Base-by-base conservation (phyloP, 1,140 invertebrate genomes). In the Oedothorax gibbosus region DNA sequence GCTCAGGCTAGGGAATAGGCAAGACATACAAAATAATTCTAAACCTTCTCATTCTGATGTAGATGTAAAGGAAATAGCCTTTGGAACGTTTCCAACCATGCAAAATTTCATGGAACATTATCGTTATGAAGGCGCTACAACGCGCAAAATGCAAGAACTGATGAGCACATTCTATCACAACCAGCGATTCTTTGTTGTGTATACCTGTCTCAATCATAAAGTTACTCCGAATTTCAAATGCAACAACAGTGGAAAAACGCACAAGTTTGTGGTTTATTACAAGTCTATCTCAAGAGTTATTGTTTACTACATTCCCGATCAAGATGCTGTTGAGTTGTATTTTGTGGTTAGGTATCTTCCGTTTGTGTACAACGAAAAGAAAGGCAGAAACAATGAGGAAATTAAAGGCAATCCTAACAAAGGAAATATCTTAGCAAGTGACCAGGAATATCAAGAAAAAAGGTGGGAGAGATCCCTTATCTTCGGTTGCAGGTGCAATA, bases 391-490 rank as follows among this genome's bases (percentile, higher is more conserved):
- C n/a, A 20, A 71, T 18, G 50, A 50, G 64, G 56, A 85, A 60
- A 71, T 20, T 57, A 21, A 78, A 57, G 35, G 15, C 7, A 35
- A 35, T 35, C n/a, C 49, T n/a, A 35, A 68, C 18, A 64, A 20
- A 57, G 20, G 5, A 12, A 7, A 21, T 21, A 56, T 56, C 53
- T 71, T 85, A 62, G 73, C 83, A 20, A 69, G 64, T 60, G 73
- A 78, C n/a, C 83, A 85, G 78, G 75, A 85, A 51, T 85, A 77
- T 53, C 83, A 85, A 71, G 73, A 69, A 20, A 77, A 12, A 71
- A 78, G 15, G 14, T 85, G 83, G 83, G 83, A 85, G 12, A 57
- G 83, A 62, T 57, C 66, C 53, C 21, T 85, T 9, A 18, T 10
- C 14, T 85, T 85, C 71, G 83, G 83, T 4, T 85, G 75, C 18